phyloP scores from a whole-genome alignment of 2,797 vertebrate species.

The Pangasius krempfi region DNA sequence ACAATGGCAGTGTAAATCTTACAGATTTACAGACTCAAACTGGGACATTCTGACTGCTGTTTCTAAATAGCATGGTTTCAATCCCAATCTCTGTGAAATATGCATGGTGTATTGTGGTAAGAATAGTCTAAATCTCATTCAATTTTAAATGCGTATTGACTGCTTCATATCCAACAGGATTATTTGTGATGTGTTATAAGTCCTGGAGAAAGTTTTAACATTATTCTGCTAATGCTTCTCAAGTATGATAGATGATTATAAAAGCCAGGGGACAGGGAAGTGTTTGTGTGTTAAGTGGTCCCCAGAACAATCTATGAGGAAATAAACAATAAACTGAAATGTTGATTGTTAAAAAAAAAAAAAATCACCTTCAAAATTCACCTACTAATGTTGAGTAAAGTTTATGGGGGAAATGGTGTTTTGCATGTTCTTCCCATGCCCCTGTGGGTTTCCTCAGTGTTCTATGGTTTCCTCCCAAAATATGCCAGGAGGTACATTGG shows the following conservation, averaged over 20 bases:
- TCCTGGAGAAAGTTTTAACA: neutral
- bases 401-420: neutral
- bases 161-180: constrained; percentile 25
- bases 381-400: neutral
- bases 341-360: neutral
- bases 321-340: constrained; percentile 7
- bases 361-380: neutral
- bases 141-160: constrained; percentile 37
- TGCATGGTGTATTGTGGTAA: constrained; percentile 31
- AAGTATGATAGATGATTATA: neutral
- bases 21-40: neutral
- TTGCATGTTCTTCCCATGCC: neutral
- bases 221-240: neutral
- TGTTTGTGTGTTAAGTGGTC: neutral
- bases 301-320: neutral
- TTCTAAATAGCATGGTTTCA: constrained; percentile 17
- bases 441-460: neutral
- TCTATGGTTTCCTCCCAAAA: neutral
- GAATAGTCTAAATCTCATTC: constrained; percentile 45
- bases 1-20: constrained; percentile 43
- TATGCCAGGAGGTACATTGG: neutral
- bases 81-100: constrained; percentile 34
- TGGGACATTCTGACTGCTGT: constrained; percentile 20
- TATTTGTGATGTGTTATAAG: constrained; percentile 25
- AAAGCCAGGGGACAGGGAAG: neutral